Evolutionary conservation across 2,113 vertebrate species (phyloP), one percentile per base, ranked within the genome.

Genomic region (Ageneiosus marmoratus): DNA sequence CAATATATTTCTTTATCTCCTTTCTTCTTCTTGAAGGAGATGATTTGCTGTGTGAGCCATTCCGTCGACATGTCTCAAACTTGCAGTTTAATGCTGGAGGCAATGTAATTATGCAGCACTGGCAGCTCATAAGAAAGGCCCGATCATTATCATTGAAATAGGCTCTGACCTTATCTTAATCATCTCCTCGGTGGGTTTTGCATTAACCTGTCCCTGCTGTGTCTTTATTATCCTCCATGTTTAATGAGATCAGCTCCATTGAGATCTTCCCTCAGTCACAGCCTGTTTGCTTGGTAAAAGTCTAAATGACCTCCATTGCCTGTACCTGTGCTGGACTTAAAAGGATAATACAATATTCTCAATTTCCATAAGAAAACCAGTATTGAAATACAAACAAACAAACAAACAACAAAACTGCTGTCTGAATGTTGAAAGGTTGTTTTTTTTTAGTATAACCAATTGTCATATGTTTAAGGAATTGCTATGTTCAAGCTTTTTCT

Each of bases 181-280:
- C 76, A 62, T 72, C 76, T 79, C 65, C 77, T 79, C 50, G 77
- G 75, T 77, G 50, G 77, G 73, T 55, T 83, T 56, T 74, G 56
- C 41, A 60, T 58, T 82, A 74, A 77, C 50, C 81, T 55, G 48
- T 75, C 82, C 73, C 73, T 67, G 73, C 73, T 67, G 81, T 27
- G 24, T 69, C 82, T 83, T 83, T 76, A 83, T 76, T 77, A 83
- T 69, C 48, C 74, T 77, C 74, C 29, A 65, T 77, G 74, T 56
- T 83, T 83, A 83, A 77, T 77, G 34, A 83, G 74, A 77, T 83
- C 60, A 69, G 82, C 82, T 77, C n/a, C 82, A 77, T n/a, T 69
- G 34, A 75, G 76, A 65, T 51, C 44, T 51, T 82, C 80, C 24
- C 70, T 63, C 56, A 73, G 56, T 60, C 73, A 58, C 69, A 37